Evolutionary conservation across 1,140 invertebrate genomes (phyloP).

Genomic region (Mercenaria mercenaria): DNA sequence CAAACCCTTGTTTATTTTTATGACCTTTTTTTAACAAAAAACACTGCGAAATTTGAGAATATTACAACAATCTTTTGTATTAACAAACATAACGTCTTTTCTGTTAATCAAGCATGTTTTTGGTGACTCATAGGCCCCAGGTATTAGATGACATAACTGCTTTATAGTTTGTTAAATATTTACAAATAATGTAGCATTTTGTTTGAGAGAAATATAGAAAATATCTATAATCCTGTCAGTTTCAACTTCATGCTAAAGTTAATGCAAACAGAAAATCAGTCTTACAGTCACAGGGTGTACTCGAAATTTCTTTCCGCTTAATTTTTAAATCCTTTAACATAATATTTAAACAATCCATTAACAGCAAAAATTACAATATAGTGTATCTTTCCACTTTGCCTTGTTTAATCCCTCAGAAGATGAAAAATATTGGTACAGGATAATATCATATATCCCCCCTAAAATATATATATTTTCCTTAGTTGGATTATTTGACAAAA

Average conservation of each 20-base stretch:
- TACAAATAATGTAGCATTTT: too few species aligned
- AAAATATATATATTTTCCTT: neutral
- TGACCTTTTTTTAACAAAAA: neutral
- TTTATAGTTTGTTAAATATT: neutral
- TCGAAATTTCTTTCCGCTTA: neutral
- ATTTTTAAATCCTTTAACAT: neutral
- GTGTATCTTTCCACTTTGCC: neutral
- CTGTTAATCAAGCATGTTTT: neutral
- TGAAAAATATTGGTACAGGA: neutral
- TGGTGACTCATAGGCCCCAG: neutral
- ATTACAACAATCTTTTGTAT: neutral
- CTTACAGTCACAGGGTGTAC: neutral
- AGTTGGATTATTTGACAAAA: too few species aligned
- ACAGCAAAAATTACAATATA: neutral
- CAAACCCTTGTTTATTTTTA: slow-evolving; percentile 7
- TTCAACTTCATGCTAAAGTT: neutral
- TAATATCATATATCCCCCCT: neutral
- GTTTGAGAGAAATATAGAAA: too few species aligned
- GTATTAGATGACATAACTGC: neutral
- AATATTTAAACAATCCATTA: slow-evolving; percentile 9
- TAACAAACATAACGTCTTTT: neutral
- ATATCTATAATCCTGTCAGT: neutral
- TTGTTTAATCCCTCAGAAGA: neutral
- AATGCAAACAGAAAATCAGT: neutral
- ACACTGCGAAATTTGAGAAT: neutral